A percentile compares a stretch with the other conserved stretches of the same genome.
Conservation (phyloP, 2,888 invertebrate genomes). For the Malthinus seriepunctatus region DNA sequence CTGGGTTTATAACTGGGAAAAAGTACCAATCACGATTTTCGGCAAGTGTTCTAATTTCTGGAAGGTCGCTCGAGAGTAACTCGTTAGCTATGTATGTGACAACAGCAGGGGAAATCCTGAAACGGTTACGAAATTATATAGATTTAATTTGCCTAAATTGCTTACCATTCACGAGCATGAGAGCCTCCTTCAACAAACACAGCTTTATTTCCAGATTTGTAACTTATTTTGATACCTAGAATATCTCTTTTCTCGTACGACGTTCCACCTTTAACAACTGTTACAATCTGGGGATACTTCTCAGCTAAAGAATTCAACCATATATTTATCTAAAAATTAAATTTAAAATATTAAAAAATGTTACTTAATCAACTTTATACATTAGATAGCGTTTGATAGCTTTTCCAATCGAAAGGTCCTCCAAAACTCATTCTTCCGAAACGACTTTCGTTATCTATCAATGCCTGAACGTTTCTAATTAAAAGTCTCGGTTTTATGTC, state of each 20-base stretch:
- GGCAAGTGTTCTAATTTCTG: constrained; percentile 60
- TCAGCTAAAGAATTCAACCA: background rate
- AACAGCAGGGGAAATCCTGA: constrained; percentile 37
- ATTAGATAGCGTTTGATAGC: background rate
- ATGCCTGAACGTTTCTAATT: background rate
- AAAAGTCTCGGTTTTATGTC: background rate
- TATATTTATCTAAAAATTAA: background rate
- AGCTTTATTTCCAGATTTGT: background rate
- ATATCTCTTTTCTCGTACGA: background rate
- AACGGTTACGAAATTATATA: background rate
- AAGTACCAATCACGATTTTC: constrained; percentile 75
- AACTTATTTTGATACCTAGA: background rate
- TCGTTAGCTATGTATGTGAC: constrained; percentile 64
- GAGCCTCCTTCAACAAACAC: background rate
- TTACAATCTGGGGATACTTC: background rate
- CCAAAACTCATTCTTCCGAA: too few relatives aligned
- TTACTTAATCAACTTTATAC: too few relatives aligned
- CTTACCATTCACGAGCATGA: background rate
- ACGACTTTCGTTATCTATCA: background rate
- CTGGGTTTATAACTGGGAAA: constrained; percentile 73
- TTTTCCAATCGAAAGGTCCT: background rate
- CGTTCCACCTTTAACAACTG: background rate
- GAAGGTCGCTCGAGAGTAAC: constrained; percentile 64
- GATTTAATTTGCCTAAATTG: background rate
- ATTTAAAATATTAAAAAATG: too few relatives aligned